Conservation (phyloP, 30 jellyfish, hydroid and myxozoan genomes). For the Pseudorhiza aurosa region DNA sequence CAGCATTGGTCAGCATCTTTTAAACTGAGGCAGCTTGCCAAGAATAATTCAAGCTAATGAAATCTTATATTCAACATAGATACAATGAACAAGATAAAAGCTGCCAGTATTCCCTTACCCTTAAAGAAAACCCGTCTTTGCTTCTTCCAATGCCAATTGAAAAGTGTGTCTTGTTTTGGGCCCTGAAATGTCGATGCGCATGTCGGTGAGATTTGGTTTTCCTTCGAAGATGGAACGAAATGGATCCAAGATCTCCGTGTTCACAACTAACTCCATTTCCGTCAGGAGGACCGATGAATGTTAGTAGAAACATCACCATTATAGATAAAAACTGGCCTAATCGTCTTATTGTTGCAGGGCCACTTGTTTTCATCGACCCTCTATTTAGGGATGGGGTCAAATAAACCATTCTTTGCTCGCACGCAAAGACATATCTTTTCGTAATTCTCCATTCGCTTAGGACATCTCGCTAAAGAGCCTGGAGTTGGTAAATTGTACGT, state of each 20-base stretch:
- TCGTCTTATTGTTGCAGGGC: neutral
- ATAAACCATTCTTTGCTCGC: constrained; percentile 56
- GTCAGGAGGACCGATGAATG: neutral
- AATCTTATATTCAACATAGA: no score
- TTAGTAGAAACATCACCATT: constrained; percentile 4
- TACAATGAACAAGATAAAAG: no score
- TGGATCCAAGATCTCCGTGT: constrained; percentile 74
- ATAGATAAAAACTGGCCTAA: neutral
- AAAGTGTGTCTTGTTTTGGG: constrained; percentile 24
- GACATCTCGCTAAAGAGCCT: constrained; percentile 23
- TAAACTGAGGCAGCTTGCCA: no score
- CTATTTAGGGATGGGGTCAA: neutral
- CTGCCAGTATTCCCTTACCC: no score
- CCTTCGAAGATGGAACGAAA: constrained; percentile 83
- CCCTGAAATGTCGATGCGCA: constrained; percentile 17
- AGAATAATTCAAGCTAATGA: no score
- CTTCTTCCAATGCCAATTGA: constrained; percentile 26
- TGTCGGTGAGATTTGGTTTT: constrained; percentile 81
- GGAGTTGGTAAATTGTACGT: constrained; percentile 1
- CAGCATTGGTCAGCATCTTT: no score
- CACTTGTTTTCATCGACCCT: constrained; percentile 21
- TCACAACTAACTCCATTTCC: constrained; percentile 35
- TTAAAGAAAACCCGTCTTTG: constrained; percentile 64
- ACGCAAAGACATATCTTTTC: constrained; percentile 65
- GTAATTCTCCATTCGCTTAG: constrained; percentile 24